Percentiles rank a stretch among this genome's conserved stretches.
Evolutionary conservation across 2,888 invertebrate genomes (phyloP).

Genomic region (Dynastes tityus): DNA sequence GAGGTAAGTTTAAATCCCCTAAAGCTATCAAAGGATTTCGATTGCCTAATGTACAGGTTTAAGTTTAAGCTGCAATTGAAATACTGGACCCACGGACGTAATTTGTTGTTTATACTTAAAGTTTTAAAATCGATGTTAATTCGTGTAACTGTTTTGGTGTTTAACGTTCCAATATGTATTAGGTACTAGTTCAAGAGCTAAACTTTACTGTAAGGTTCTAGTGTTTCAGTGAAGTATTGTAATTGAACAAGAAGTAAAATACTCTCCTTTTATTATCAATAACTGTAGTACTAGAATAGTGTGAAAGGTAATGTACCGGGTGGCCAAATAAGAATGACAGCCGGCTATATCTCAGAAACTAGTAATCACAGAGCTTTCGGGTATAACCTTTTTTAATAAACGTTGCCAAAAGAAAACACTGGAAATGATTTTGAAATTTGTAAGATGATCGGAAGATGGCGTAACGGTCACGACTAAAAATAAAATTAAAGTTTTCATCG

Average conservation of each 20-base stretch:
- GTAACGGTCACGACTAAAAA: too few relatives aligned
- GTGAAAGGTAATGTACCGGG: too few relatives aligned
- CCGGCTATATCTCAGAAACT: too few relatives aligned
- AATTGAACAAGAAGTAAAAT: too few relatives aligned
- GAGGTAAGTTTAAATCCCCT: conserved; percentile 6
- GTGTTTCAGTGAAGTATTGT: neutral
- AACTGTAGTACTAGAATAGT: too few relatives aligned
- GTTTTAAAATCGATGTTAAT: conserved; percentile 41
- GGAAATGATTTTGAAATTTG: too few relatives aligned
- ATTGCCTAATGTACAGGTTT: conserved; percentile 25
- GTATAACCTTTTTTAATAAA: too few relatives aligned
- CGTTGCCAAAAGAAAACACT: too few relatives aligned
- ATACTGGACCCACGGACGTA: conserved; percentile 25
- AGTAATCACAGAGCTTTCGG: too few relatives aligned
- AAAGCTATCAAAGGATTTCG: conserved; percentile 13
- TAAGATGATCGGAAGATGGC: too few relatives aligned
- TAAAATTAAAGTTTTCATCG: too few relatives aligned
- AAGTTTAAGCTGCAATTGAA: conserved; percentile 36
- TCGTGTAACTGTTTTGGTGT: conserved; percentile 8
- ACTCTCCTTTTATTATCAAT: neutral
- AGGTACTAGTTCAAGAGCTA: conserved; percentile 7
- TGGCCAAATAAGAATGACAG: too few relatives aligned
- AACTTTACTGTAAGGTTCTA: neutral
- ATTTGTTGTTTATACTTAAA: conserved; percentile 33
- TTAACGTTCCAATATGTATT: conserved; percentile 10